A percentile compares a stretch with the other conserved stretches of the same genome.
phyloP scores from a whole-genome alignment of 2,113 vertebrate genomes.

The Oreochromis tanganicae region DNA sequence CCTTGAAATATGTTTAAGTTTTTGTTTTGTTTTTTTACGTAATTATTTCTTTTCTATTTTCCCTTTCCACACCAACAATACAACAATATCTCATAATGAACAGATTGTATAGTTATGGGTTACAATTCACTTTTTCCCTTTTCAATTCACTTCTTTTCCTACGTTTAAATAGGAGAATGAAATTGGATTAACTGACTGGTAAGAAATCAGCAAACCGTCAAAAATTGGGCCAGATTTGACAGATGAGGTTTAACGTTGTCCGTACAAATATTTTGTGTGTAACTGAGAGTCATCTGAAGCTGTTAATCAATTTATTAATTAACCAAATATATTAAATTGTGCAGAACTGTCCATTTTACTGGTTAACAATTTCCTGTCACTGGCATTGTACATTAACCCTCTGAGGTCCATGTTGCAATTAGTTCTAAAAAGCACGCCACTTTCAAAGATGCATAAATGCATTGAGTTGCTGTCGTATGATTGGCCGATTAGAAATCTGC shows the following conservation, averaged over 20 bases:
- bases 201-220: background rate
- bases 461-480: background rate
- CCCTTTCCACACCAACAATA: background rate
- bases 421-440: background rate
- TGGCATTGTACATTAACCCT: background rate
- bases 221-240: background rate
- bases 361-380: background rate
- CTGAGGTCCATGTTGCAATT: background rate
- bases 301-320: background rate
- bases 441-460: background rate
- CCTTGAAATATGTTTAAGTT: background rate
- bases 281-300: background rate
- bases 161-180: background rate
- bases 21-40: background rate
- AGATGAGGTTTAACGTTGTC: background rate
- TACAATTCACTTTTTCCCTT: background rate
- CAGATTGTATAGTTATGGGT: background rate
- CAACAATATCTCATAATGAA: background rate
- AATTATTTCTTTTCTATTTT: background rate
- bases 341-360: background rate
- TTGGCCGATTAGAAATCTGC: background rate
- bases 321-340: background rate
- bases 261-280: background rate
- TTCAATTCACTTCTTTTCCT: background rate
- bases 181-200: background rate